Evolutionary conservation across 2,113 vertebrate genomes (phyloP).

Genomic region (Notothenia coriiceps): DNA sequence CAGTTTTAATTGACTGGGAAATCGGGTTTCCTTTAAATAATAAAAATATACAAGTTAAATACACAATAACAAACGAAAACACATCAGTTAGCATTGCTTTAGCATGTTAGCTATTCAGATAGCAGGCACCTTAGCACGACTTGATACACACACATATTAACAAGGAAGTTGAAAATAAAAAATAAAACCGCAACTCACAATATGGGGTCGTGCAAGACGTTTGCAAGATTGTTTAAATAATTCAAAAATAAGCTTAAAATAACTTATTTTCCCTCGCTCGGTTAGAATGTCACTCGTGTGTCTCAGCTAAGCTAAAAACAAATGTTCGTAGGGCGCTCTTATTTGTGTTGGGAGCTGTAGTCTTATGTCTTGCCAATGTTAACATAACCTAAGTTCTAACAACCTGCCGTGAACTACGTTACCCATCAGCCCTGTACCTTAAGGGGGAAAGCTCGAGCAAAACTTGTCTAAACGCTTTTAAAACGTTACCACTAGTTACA

Average conservation of each 20-base stretch:
- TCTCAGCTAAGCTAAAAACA: constrained; percentile 79
- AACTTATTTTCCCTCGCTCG: background rate
- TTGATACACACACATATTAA: background rate
- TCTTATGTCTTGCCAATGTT: constrained; percentile 22
- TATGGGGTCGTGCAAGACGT: accelerated
- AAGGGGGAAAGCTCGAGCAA: constrained; percentile 14
- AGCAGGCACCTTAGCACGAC: background rate
- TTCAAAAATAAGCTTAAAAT: background rate
- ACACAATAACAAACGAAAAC: constrained; percentile 13
- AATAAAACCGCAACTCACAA: constrained; percentile 35
- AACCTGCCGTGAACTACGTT: constrained; percentile 64
- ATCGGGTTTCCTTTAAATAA: background rate
- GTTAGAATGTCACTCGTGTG: constrained; percentile 36
- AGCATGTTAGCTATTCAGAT: constrained; percentile 50
- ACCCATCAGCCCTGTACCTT: constrained; percentile 60
- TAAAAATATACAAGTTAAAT: background rate
- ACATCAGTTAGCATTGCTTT: constrained; percentile 42
- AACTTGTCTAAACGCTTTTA: background rate
- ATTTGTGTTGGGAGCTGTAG: constrained; percentile 74
- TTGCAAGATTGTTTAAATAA: background rate
- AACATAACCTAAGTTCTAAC: accelerated
- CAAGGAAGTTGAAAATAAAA: background rate
- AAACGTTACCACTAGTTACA: background rate
- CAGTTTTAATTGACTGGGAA: background rate
- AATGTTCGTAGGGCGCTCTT: constrained; percentile 42